Evolutionary conservation across 2,888 invertebrate genomes (phyloP), one percentile per base, ranked within the genome.

Genomic region (Saturnia japonica): DNA sequence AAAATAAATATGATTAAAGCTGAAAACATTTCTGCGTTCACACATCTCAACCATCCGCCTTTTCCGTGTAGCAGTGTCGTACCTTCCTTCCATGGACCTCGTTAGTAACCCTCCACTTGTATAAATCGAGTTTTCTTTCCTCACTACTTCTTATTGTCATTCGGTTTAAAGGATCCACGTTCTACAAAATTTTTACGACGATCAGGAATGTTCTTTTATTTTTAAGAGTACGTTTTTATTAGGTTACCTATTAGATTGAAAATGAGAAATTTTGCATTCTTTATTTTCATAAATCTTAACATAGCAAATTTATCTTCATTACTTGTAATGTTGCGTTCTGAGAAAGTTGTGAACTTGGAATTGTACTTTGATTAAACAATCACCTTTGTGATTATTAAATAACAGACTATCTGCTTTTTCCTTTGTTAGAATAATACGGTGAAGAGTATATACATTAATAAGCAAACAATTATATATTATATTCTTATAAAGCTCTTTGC

Each of bases 51-150:
- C 73, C 72, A 80, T 73, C 82, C 91, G 91, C 91, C 91, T 85
- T 87, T 91, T 91, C 81, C 88, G 76, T 91, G 91, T 91, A 79
- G 73, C 74, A 67, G 73, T 76, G 77, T 81, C 81, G 83, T 84
- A 84, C 82, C 79, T 76, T 81, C 82, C 77, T 81, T 83, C 82
- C 80, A 80, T 80, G 78, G 78, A 77, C 78, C 87, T 87, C 88
- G 85, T 88, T 88, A 87, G 78, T 79, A 76, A 76, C 79, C 82
- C 83, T 85, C 87, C 86, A 82, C 82, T 80, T 76, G 78, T 81
- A 84, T 83, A 88, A 88, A 88, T 88, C 82, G 87, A 87, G 83
- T 86, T 86, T 82, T 78, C 76, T 84, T 81, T 80, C 79, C 80
- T 80, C 79, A 76, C 77, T 75, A 72, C 73, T 80, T 57, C 81